Percentiles rank a stretch among this genome's conserved stretches.
Conservation (phyloP, 2,888 invertebrate genomes). For the Clepsis dumicolana region DNA sequence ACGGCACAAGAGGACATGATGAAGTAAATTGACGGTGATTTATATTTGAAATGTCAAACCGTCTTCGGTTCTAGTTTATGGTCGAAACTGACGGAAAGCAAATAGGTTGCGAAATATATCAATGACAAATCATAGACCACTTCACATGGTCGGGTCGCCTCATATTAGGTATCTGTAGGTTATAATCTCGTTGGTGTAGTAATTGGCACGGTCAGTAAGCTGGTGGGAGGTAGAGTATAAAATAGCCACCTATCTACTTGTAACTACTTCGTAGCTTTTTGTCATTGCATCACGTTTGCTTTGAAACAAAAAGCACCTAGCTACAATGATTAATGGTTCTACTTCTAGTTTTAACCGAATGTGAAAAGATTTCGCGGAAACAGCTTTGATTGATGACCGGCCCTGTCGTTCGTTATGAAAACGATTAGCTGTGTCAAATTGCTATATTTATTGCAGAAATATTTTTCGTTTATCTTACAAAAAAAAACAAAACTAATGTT, state of each 20-base stretch:
- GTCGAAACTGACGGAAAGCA: no score
- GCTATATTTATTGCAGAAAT: conserved; percentile 10
- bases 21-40: no score
- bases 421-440: conserved; percentile 17
- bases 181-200: no score
- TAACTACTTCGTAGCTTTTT: neutral
- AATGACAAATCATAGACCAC: no score
- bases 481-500: neutral
- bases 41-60: no score
- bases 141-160: no score
- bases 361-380: conserved; percentile 26
- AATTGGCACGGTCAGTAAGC: neutral
- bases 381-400: conserved; percentile 27
- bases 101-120: no score
- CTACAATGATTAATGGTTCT: conserved; percentile 37
- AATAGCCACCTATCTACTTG: neutral
- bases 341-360: conserved; percentile 31
- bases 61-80: no score
- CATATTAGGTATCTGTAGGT: no score
- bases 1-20: no score
- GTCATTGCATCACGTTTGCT: neutral
- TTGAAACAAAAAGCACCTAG: conserved; percentile 26
- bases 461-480: neutral
- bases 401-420: conserved; percentile 14
- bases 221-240: no score